Evolutionary conservation across 2,113 vertebrate species (phyloP).

Genomic region (Cinclus mexicanus): DNA sequence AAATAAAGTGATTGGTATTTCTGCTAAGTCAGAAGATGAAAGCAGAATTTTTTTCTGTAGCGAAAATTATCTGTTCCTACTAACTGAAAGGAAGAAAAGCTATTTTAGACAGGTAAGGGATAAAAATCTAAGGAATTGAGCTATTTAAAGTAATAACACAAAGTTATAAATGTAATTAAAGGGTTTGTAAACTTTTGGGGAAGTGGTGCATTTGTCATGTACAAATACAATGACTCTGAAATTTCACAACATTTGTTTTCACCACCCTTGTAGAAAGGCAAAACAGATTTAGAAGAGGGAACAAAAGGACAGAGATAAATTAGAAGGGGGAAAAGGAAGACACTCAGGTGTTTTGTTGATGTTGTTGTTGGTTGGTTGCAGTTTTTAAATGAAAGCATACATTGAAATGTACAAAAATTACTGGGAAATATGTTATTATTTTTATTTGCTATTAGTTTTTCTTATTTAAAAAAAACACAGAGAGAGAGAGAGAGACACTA

Average conservation of each 20-base stretch:
- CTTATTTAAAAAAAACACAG: background rate
- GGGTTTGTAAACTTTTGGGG: background rate
- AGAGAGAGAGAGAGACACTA: background rate
- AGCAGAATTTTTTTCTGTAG: background rate
- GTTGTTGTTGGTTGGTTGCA: background rate
- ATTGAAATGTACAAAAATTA: background rate
- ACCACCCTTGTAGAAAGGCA: background rate
- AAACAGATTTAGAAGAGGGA: background rate
- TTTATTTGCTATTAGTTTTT: background rate
- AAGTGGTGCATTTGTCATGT: background rate
- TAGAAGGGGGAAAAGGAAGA: rapidly evolving
- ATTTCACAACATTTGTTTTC: background rate
- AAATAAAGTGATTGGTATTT: background rate
- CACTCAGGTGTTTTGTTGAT: background rate
- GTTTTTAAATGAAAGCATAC: background rate
- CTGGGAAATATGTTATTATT: background rate
- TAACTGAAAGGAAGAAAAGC: background rate
- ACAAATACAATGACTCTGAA: background rate
- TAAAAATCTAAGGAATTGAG: background rate
- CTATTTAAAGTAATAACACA: background rate
- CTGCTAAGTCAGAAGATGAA: background rate
- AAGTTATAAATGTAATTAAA: background rate
- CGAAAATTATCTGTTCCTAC: background rate
- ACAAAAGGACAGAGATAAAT: background rate
- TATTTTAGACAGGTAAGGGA: background rate